Conservation (phyloP, 2,113 vertebrate species). For the Macrotis lagotis region DNA sequence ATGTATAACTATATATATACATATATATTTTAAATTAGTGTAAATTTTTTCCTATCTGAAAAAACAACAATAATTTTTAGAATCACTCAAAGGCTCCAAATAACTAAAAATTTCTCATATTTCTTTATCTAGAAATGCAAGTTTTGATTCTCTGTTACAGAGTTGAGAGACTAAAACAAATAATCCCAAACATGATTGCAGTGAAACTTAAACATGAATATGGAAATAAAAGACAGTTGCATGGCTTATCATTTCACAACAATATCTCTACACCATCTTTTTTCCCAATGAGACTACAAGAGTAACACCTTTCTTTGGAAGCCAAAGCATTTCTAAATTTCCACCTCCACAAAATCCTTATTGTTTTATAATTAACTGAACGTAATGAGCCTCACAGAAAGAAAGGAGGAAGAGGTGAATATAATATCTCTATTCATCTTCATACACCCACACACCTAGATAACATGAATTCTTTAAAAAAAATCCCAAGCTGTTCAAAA, state of each 20-base stretch:
- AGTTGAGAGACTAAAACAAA: neutral
- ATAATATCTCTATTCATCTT: neutral
- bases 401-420: neutral
- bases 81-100: neutral
- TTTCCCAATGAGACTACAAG: conserved; percentile 9
- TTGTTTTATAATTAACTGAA: neutral
- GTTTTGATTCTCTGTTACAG: conserved; percentile 27
- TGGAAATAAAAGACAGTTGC: neutral
- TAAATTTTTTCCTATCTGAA: neutral
- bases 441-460: fast-evolving
- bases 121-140: neutral
- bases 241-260: fast-evolving
- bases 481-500: neutral
- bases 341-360: neutral
- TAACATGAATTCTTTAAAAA: conserved; percentile 6
- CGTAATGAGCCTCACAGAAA: neutral
- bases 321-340: neutral
- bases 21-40: neutral
- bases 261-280: neutral
- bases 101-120: neutral
- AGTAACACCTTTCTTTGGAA: neutral
- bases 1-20: too few relatives aligned
- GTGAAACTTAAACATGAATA: neutral
- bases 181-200: neutral
- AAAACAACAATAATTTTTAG: neutral